Base-by-base conservation (phyloP, 2,797 vertebrate genomes). In the Dromococcyx pavoninus region DNA sequence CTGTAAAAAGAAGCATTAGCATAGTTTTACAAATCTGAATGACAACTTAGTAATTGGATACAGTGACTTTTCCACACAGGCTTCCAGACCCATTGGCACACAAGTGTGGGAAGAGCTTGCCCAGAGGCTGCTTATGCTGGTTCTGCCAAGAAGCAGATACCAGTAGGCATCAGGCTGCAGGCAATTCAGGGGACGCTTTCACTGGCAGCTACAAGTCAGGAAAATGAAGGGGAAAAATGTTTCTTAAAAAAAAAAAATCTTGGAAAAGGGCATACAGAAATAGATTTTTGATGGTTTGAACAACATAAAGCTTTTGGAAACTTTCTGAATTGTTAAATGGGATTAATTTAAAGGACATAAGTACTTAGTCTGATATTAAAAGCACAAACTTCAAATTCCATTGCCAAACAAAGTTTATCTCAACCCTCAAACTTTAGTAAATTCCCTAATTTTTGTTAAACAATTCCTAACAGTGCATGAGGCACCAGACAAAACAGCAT, bases 141-240 rank as follows among this genome's bases (percentile, higher is more conserved):
- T n/a, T 60, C 76, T 92, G 58, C 66, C 10, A 46, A 46, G 4
- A 11, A n/a, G 25, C 18, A 37, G 80, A 8, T 32, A 76, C n/a
- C 50, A 37, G 33, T 62, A 48, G 53, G n/a, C 48, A 71, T 7
- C 60, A 37, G 51, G 41, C 86, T 76, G 50, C 66, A 25, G 41
- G 71, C 78, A 61, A 58, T 56, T 24, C 88, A 79, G 71, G 43
- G 33, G 30, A 56, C 77, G 93, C 86, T 96, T 94, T 94, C 94
- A 93, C 64, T 91, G 67, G 37, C 4, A 9, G 13, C 22, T 79
- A 4, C 33, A 58, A 84, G 18, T 22, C 57, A 71, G 37, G 25
- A 89, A 85, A 89, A 86, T 9, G 19, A 72, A 87, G 10, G 11
- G 7, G 9, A 11, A 35, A 84, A 71, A 30, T 1, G 8, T 23